phyloP scores from a whole-genome alignment of 2,888 invertebrate genomes.

The Nemotelus nigrinus region DNA sequence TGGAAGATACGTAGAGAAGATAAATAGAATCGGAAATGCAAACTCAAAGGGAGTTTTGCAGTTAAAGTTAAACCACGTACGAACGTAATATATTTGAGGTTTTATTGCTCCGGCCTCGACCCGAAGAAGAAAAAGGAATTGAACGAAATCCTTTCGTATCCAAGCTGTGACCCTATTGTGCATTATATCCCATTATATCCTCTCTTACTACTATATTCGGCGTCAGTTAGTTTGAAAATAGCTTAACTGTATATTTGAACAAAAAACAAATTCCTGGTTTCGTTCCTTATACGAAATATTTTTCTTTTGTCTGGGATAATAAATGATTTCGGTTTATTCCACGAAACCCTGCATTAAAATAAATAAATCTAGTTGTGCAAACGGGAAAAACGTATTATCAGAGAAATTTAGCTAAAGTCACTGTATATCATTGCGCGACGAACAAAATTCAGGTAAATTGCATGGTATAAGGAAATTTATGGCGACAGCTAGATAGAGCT shows the following conservation, averaged over 20 bases:
- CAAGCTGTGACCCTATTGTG: slow-evolving; percentile 25
- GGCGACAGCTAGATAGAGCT: background rate
- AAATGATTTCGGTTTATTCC: slow-evolving; percentile 22
- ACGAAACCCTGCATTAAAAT: background rate
- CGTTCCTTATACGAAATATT: background rate
- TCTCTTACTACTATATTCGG: background rate
- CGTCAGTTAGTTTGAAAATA: slow-evolving; percentile 26
- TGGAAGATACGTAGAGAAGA: slow-evolving; percentile 44
- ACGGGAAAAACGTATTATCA: background rate
- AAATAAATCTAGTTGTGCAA: background rate
- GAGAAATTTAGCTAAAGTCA: background rate
- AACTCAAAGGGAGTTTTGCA: slow-evolving; percentile 48
- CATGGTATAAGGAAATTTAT: background rate
- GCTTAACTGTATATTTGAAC: slow-evolving; percentile 16
- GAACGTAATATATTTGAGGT: slow-evolving; percentile 47
- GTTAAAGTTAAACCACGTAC: slow-evolving; percentile 49
- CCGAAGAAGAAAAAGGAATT: slow-evolving; percentile 7
- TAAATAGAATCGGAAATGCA: slow-evolving; percentile 49
- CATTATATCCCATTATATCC: slow-evolving; percentile 24
- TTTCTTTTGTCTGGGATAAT: slow-evolving; percentile 3
- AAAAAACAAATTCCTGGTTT: slow-evolving; percentile 1
- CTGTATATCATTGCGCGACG: background rate
- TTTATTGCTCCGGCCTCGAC: slow-evolving; percentile 25
- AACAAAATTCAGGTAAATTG: background rate
- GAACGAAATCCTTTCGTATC: background rate